Base-by-base conservation (phyloP, 2,888 invertebrate species). In the Cenopis cana region DNA sequence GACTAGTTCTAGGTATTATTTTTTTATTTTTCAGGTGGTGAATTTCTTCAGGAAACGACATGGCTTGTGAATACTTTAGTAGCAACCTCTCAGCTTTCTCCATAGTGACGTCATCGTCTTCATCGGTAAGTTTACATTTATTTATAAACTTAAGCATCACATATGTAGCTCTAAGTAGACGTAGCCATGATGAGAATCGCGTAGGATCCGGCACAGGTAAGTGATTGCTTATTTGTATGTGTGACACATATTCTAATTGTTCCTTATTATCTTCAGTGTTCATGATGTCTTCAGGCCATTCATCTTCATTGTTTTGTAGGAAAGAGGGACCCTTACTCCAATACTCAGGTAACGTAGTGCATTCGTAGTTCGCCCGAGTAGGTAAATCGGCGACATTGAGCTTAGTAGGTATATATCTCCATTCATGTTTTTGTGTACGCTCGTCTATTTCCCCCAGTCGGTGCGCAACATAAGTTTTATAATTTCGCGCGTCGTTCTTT, bases 321-420 rank as follows among this genome's bases (percentile, higher is more conserved):
- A 59, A 59, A 11, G 20, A 4, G 41, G 60, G 49, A 14, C 61
- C 62, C 17, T 52, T 18, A 14, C 36, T 8, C 62, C 62, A 62
- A 14, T 52, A 52, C 12, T 36, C 20, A 33, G 29, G 33, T 36
- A 62, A 36, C 11, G 52, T 18, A 14, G 36, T 17, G 8, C 52
- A 12, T 18, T 52, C 52, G 36, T 36, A 52, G 17, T 5, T 50
- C 49, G 33, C 18, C n/a, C 61, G 9, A 4, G 61, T 61, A 4
- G 17, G 50, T 10, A 61, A 18, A 36, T 80, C 78, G 0, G 79
- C 77, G 9, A 77, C 65, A 29, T 80, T 78, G 50, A 75, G 17
- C 0, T 71, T 55, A 0, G 79, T 76, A 5, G 81, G 79, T 8
- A 83, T 73, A 68, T 79, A 81, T 36, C 72, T 57, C 82, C 82